phyloP scores from a whole-genome alignment of 2,888 invertebrate genomes.

The Phengaris alcon region DNA sequence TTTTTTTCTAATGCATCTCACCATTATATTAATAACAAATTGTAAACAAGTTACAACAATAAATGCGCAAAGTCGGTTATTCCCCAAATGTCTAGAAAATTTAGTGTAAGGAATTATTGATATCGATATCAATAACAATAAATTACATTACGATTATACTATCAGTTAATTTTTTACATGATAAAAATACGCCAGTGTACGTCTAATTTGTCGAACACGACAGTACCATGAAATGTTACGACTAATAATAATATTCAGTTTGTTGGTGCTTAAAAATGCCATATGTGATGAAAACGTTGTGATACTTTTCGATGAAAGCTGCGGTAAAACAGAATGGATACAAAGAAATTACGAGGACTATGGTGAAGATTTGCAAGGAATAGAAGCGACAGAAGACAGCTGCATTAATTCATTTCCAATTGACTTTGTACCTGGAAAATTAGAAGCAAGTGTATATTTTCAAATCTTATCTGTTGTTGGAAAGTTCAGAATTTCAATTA shows the following conservation, averaged over 20 bases:
- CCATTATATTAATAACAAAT: too few relatives aligned
- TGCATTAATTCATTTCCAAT: constrained; percentile 43
- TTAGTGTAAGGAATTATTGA: neutral
- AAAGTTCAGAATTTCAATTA: constrained; percentile 41
- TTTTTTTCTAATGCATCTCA: too few relatives aligned
- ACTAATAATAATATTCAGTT: constrained; percentile 28
- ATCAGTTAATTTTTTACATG: neutral
- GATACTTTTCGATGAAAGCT: constrained; percentile 12
- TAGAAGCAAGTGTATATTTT: constrained; percentile 43
- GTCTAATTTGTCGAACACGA: constrained; percentile 29
- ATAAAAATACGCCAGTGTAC: constrained; percentile 10
- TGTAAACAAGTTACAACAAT: too few relatives aligned
- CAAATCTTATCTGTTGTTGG: constrained; percentile 37
- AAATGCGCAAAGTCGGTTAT: too few relatives aligned
- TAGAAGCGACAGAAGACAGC: constrained; percentile 40
- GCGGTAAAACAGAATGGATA: constrained; percentile 23
- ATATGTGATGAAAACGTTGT: constrained; percentile 4
- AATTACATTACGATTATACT: neutral
- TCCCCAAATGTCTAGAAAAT: too few relatives aligned
- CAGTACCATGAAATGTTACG: constrained; percentile 37
- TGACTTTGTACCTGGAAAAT: constrained; percentile 36
- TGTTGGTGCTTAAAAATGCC: neutral
- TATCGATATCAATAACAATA: neutral
- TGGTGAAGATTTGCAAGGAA: constrained; percentile 31
- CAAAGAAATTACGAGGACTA: neutral